These are phyloP conservation scores for Chaetodon auriga DNA, from an alignment of 2,113 vertebrate species.

Conservation along the genomic window DNA sequence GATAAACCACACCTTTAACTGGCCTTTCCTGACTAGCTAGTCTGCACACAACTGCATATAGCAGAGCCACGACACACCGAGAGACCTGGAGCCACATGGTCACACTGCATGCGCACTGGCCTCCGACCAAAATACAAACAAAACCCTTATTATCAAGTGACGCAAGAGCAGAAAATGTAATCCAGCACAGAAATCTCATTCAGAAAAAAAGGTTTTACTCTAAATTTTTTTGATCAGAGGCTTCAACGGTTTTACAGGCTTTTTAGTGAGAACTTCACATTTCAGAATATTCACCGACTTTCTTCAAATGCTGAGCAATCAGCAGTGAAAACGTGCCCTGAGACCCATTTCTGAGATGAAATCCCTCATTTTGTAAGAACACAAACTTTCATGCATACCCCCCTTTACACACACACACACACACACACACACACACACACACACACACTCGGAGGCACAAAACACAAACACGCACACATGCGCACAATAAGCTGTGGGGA, in stretches of 20 bases:
- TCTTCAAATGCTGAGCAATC: not conserved
- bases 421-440: not conserved
- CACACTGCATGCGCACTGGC: slow-evolving; percentile 1
- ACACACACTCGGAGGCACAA: not conserved
- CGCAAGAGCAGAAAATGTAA: not conserved
- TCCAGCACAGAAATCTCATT: not conserved
- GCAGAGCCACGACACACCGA: not conserved
- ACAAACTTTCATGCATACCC: not conserved
- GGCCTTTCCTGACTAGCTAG: not conserved
- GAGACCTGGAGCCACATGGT: slow-evolving; percentile 21
- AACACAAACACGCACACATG: not conserved
- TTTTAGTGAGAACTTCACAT: not conserved
- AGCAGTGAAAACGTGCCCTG: not conserved
- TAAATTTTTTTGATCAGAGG: not conserved
- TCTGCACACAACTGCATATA: not conserved
- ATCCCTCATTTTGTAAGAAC: not conserved
- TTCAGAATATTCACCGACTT: not conserved
- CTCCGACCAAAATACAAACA: slow-evolving; percentile 5
- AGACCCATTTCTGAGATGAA: not conserved
- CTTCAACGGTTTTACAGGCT: not conserved
- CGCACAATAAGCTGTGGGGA: slow-evolving; percentile 51
- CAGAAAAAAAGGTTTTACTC: slow-evolving; percentile 1
- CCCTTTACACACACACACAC: not conserved
- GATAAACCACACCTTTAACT: not conserved
- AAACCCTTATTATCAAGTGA: not conserved